Evolutionary conservation across 2,113 vertebrate species (phyloP), one percentile per base, ranked within the genome.

Genomic region (Eubucco bourcierii): DNA sequence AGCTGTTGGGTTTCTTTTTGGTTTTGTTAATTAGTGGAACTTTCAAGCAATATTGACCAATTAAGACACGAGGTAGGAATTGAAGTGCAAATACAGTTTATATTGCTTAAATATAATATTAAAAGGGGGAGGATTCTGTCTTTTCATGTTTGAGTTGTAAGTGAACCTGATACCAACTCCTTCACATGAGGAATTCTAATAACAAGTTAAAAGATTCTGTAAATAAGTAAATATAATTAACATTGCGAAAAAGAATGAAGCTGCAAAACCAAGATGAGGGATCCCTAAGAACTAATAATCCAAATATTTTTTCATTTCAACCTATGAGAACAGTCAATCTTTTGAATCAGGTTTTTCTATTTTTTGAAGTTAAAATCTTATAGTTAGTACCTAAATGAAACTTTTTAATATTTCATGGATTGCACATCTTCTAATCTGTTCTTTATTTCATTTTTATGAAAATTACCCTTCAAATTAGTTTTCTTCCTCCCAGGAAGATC

Each of bases 381-480:
- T 68, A 84, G 18, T 27, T 90, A 87, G 24, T 63, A 81, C 34
- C 44, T 78, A 88, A 94, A 95, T 90, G 29, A 93, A 90, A 46
- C 50, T 50, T 93, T 67, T 94, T 72, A 93, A 93, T 95, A 95
- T 94, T 96, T 93, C 70, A 94, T 93, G 63, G 80, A 39, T 88
- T 90, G 15, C 34, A 68, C 39, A 21, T 65, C 23, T 90, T 65
- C 23, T 90, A 86, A 90, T 83, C 53, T 84, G 39, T 86, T 95
- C 73, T 93, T 90, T 88, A 88, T 95, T 95, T 95, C 73, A 79
- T 79, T 88, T 95, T 92, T 79, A 95, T 95, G 88, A 95, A 90
- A 95, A 91, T 91, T 93, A 83, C 53, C 37, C 44, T 84, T 94
- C 90, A 93, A 88, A 95, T 94, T 80, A 58, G 21, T 93, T 93